phyloP scores from a whole-genome alignment of 1,140 invertebrate species.

The Brachionus rotundiformis region DNA sequence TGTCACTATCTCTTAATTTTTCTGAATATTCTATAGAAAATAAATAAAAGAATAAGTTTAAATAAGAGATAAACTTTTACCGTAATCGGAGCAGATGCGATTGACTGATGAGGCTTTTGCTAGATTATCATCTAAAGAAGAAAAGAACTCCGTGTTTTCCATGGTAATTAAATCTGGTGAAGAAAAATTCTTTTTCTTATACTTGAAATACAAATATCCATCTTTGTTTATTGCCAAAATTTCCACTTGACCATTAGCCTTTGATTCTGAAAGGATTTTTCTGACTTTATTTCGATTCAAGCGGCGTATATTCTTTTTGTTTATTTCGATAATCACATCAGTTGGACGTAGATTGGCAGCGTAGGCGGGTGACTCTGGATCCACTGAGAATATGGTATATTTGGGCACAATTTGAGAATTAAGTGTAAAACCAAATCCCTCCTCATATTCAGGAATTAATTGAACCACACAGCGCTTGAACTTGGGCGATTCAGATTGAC shows the following conservation, averaged over 20 bases:
- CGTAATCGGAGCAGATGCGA: too few relatives aligned
- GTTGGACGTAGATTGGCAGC: conserved; percentile 6
- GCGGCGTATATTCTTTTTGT: conserved; percentile 34
- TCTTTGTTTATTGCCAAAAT: conserved; percentile 28
- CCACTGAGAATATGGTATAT: conserved; percentile 15
- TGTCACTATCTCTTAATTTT: too few relatives aligned
- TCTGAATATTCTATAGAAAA: too few relatives aligned
- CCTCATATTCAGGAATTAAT: neutral
- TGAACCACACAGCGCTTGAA: conserved; percentile 16
- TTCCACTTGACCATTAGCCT: conserved; percentile 9
- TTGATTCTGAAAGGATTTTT: conserved; percentile 4
- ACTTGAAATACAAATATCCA: neutral
- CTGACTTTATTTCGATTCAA: conserved; percentile 28
- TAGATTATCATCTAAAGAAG: too few relatives aligned
- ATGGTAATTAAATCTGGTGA: too few relatives aligned
- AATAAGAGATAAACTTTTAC: too few relatives aligned
- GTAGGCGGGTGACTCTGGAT: conserved; percentile 32
- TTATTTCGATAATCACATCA: conserved; percentile 33
- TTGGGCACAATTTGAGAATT: conserved; percentile 5
- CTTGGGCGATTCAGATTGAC: too few relatives aligned
- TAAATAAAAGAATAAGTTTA: too few relatives aligned
- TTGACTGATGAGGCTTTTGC: too few relatives aligned
- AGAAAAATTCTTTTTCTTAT: conserved; percentile 35
- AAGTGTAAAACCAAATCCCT: conserved; percentile 41
- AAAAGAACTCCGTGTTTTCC: neutral